A percentile compares a stretch with the other conserved stretches of the same genome.
Conservation (phyloP, 2,888 invertebrate genomes). For the Baronia brevicornis region DNA sequence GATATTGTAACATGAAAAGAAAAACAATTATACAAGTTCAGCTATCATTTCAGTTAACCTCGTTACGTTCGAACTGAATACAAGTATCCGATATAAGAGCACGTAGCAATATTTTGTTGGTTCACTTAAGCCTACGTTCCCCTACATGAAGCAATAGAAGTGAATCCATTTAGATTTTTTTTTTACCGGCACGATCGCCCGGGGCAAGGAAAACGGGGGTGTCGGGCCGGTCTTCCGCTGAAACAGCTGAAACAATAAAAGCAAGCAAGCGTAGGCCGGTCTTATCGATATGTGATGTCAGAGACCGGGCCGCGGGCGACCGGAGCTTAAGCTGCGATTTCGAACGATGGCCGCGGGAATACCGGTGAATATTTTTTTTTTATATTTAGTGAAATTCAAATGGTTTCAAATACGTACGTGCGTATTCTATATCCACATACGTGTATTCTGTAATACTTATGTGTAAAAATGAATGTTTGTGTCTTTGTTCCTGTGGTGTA, state of each 20-base stretch:
- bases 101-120: conserved; percentile 11
- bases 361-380: not conserved
- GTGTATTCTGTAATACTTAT: too few relatives aligned
- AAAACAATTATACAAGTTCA: too few relatives aligned
- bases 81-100: conserved; percentile 12
- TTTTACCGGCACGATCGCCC: conserved; percentile 21
- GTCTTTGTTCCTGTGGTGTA: too few relatives aligned
- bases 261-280: conserved; percentile 35
- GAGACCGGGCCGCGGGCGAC: conserved; percentile 42
- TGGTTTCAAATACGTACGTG: too few relatives aligned
- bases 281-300: conserved; percentile 65
- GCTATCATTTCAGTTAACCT: conserved; percentile 14
- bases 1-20: too few relatives aligned
- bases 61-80: conserved; percentile 9
- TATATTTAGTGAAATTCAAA: not conserved
- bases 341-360: not conserved
- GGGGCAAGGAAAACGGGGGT: conserved; percentile 22
- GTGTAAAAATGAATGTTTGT: too few relatives aligned
- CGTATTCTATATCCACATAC: too few relatives aligned
- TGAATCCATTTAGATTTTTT: conserved; percentile 50
- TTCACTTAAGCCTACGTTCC: conserved; percentile 12
- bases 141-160: conserved; percentile 21
- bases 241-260: conserved; percentile 53
- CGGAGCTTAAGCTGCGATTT: conserved; percentile 35
- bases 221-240: conserved; percentile 30